Evolutionary conservation across 2,113 vertebrate genomes (phyloP).

Genomic region (Tenrec ecaudatus): DNA sequence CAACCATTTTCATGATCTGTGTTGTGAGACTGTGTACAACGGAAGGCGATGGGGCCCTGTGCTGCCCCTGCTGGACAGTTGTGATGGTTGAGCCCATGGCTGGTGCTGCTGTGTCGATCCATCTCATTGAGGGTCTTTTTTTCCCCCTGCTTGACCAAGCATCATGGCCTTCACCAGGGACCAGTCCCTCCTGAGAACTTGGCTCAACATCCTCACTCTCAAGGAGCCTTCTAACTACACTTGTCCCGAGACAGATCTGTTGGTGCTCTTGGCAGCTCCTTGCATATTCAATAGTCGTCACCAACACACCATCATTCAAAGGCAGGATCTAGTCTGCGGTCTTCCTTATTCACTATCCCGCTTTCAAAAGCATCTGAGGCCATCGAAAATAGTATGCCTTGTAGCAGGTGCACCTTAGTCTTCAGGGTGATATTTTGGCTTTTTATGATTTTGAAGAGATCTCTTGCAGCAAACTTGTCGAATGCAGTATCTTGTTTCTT

Average conservation of each 20-base stretch:
- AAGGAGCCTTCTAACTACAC: neutral
- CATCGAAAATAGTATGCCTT: neutral
- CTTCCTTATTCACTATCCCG: neutral
- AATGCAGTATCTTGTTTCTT: no score
- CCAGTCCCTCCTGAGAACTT: neutral
- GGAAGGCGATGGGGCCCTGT: no score
- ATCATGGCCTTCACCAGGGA: neutral
- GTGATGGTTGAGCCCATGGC: neutral
- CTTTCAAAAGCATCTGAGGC: neutral
- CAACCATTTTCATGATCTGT: neutral
- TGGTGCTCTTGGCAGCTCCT: neutral
- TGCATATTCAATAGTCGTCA: neutral
- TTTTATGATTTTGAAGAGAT: neutral
- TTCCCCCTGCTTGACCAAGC: neutral
- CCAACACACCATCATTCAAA: neutral
- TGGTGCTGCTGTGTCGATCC: neutral
- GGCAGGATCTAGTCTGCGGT: neutral
- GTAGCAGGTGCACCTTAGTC: neutral
- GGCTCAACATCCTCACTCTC: neutral
- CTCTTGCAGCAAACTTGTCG: no score
- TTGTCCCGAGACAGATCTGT: neutral
- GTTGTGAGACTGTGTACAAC: no score
- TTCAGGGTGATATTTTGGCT: neutral
- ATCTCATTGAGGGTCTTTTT: neutral
- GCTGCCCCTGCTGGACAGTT: no score